A percentile compares a stretch with the other conserved stretches of the same genome.
Evolutionary conservation across 1,140 invertebrate species (phyloP).

Genomic region (Pogonognathellus flavescens): DNA sequence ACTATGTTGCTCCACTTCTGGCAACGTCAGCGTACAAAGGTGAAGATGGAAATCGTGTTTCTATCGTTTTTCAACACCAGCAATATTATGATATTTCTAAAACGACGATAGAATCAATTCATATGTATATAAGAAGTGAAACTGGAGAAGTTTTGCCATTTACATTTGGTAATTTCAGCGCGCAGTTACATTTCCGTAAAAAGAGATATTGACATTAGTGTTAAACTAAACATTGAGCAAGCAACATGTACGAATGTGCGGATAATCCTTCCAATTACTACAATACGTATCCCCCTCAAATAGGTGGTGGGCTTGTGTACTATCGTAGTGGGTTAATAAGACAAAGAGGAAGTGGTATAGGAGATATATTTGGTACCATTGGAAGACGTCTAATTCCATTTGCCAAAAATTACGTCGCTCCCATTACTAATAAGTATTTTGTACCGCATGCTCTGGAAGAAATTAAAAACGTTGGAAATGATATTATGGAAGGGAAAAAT

Average conservation of each 20-base stretch:
- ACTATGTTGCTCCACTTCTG: constrained; percentile 67
- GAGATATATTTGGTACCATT: not conserved
- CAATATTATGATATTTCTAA: not conserved
- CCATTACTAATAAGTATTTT: not conserved
- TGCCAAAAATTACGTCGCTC: not conserved
- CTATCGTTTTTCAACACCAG: not conserved
- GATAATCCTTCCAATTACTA: too few relatives aligned
- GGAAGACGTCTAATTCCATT: not conserved
- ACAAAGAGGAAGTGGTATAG: constrained; percentile 27
- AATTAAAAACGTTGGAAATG: constrained; percentile 1
- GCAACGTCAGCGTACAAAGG: constrained; percentile 37
- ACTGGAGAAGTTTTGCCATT: too few relatives aligned
- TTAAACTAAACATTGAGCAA: not conserved
- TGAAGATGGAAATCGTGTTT: not conserved
- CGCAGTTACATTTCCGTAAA: too few relatives aligned
- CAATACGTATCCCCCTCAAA: too few relatives aligned
- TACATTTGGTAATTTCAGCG: too few relatives aligned
- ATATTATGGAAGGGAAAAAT: not conserved
- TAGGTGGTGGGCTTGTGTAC: not conserved
- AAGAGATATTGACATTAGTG: not conserved
- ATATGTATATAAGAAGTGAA: constrained; percentile 55
- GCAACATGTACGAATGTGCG: not conserved
- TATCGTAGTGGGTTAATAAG: not conserved
- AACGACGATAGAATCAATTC: constrained; percentile 8
- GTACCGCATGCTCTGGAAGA: not conserved